Evolutionary conservation across 2,888 invertebrate species (phyloP), one percentile per base, ranked within the genome.

Genomic region (Trichogramma evanescens): DNA sequence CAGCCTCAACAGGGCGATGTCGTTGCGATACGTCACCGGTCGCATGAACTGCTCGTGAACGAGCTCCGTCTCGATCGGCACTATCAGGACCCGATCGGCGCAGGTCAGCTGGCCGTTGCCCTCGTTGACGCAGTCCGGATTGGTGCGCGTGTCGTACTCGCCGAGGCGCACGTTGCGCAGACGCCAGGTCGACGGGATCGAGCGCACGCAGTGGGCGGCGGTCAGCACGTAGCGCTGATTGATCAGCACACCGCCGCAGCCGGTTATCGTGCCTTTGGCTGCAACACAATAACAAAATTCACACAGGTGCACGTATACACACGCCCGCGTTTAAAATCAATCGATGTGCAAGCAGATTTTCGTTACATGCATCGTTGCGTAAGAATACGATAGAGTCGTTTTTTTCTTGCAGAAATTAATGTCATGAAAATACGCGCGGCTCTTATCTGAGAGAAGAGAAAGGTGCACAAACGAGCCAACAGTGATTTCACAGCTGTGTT

Each of bases 241-340:
- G 68, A 91, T 87, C 26, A 91, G 76, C 0, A 86, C 86, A 0
- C 89, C 90, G 0, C 89, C 90, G 70, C 90, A 90, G 68, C 87
- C 85, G 66, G 85, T 86, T 1, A 85, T 84, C 68, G 79, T 80
- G 43, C 81, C 81, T 51, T 81, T 84, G 72, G 83, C 84, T 84
- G 46, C 75, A 72, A 63, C 26, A 2, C 26, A 2, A 26, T 2
- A 26, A 26, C 26, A 26, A 26, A 2, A 26, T n/a, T n/a, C n/a
- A n/a, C n/a, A n/a, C n/a, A n/a, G n/a, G n/a, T n/a, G n/a, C n/a
- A n/a, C n/a, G n/a, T 2, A 26, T 26, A 26, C 26, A 26, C 26
- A 2, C 26, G 3, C 26, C 0, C 26, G 13, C 26, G 26, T 26
- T 26, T 3, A 26, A 26, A 26, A 26, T 26, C 26, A 3, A 26